Base-by-base conservation (phyloP, 2,797 vertebrate species). In the Squalus acanthias region DNA sequence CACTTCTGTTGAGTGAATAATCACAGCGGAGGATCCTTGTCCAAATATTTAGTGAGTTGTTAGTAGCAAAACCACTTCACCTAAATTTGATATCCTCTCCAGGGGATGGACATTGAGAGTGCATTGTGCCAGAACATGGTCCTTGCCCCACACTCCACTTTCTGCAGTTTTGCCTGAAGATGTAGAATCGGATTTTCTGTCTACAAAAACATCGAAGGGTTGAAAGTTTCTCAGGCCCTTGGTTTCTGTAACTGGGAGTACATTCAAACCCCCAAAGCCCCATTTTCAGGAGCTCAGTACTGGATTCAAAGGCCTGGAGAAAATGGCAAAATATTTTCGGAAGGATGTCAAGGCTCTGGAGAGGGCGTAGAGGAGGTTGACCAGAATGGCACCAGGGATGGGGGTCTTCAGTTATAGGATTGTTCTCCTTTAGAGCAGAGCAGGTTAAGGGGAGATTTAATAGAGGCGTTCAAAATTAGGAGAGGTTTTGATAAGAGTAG, bases 231-330 rank as follows among this genome's bases (percentile, higher is more conserved):
- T 82, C n/a, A 39, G 79, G 3, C 20, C 26, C 22, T 29, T 13
- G 50, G 50, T 10, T 10, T 10, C 39, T 46, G 15, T 20, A 46
- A 85, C 15, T 22, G 39, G 20, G 79, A 85, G 13, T 1, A 8
- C 79, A 46, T 8, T 22, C 39, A 46, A 22, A 46, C n/a, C 46
- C 13, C 39, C 5, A 46, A 85, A 82, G 7, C 46, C 39, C 79
- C 46, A 85, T 79, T 12, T 33, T 79, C 72, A 79, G 74, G 74
- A 79, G 74, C 33, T 79, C 74, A 2, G 33, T 88, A 50, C 95
- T 88, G 82, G 96, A 57, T 89, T 72, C 39, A 46, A 95, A 74
- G 79, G 96, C 92, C 46, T 96, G 96, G 89, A 63, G 69, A 65
- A 65, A 96, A 69, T 95, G 96, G 60, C 63, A 0, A 72, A 85